phyloP scores from a whole-genome alignment of 2,888 invertebrate genomes.

The Drosophila parthenogenetica region DNA sequence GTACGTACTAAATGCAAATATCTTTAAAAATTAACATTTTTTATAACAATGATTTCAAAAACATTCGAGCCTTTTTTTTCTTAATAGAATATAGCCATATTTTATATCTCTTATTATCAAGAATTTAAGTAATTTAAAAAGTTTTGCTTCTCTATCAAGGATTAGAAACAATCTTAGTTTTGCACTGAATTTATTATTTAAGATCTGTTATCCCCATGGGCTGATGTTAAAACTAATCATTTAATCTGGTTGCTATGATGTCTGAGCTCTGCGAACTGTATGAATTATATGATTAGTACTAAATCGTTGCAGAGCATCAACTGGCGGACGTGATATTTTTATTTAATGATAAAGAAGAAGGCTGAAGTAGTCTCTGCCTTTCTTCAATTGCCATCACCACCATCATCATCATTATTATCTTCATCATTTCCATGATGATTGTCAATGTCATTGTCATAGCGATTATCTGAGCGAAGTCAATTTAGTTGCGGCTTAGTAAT shows the following conservation, averaged over 20 bases:
- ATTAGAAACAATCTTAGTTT: too few relatives aligned
- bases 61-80: too few relatives aligned
- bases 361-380: constrained; percentile 9
- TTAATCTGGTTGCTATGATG: neutral
- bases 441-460: constrained; percentile 39
- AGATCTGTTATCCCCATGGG: neutral
- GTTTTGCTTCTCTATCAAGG: too few relatives aligned
- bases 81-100: too few relatives aligned
- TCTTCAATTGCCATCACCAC: neutral
- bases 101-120: too few relatives aligned
- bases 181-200: too few relatives aligned
- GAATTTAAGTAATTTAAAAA: too few relatives aligned
- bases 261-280: neutral
- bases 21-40: too few relatives aligned
- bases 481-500: constrained; percentile 71
- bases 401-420: constrained; percentile 6
- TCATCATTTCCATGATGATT: constrained; percentile 15
- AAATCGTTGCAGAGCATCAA: constrained; percentile 56
- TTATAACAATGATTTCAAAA: too few relatives aligned
- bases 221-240: neutral
- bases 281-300: constrained; percentile 67
- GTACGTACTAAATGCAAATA: too few relatives aligned
- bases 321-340: constrained; percentile 61
- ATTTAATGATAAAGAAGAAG: constrained; percentile 58
- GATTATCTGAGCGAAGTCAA: constrained; percentile 65